Base-by-base conservation (phyloP, 1,140 invertebrate species). In the Prorops nasuta region DNA sequence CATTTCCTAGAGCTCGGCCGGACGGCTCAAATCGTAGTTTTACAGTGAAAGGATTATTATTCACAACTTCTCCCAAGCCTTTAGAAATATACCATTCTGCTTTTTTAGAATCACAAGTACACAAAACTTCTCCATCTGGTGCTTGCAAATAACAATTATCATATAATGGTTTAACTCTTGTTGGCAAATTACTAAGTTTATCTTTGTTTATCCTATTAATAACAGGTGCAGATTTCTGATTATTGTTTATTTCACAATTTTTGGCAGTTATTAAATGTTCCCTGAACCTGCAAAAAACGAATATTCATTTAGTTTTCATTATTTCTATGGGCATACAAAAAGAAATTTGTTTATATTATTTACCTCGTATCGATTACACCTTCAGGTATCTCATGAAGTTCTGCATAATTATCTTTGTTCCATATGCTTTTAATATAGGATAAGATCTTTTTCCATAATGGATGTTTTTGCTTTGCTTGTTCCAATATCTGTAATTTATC, bases 31-130 rank as follows among this genome's bases (percentile, higher is more conserved):
- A 93, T n/a, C 82, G 84, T 2, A 94, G 74, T 24, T 81, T 81
- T 0, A 93, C 86, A 3, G 84, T 89, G 17, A 88, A 76, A 0
- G 90, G 89, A n/a, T 87, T 78, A n/a, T 85, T 82, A 14, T 60
- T 60, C 0, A 90, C 79, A 10, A 83, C 77, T 2, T 69, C 77
- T 44, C 81, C 87, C 19, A 93, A 64, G 18, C 79, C 75, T 71
- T 90, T 91, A 0, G 79, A 72, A 2, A 91, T 58, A 54, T 88
- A 91, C 91, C 91, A 94, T 49, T 84, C 72, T 1, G 88, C 89
- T 66, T 93, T 93, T 50, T 86, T 87, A n/a, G 78, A 78, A 70
- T 91, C 88, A 69, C 89, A 91, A 1, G 89, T 91, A 63, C 89
- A 91, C 2, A 93, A 71, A 10, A 85, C 72, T 52, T 90, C 86